A percentile compares a stretch with the other conserved stretches of the same genome.
Conservation (phyloP, 37 sponge, comb jelly and placozoan species). For the Beroe ovata region DNA sequence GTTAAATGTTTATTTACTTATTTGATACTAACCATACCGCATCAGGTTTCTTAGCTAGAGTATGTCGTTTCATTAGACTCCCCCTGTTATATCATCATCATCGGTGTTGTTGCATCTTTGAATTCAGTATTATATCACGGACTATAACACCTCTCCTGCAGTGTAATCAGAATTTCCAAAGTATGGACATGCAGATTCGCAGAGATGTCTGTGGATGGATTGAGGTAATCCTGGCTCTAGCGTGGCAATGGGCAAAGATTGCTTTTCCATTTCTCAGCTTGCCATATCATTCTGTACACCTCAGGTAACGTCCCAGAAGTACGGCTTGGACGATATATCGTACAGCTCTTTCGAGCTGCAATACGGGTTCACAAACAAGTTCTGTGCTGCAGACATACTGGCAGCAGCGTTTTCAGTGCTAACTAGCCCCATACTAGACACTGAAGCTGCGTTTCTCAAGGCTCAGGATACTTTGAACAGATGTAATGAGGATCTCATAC, state of each 20-base stretch:
- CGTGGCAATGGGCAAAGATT: no score
- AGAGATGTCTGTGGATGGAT: constrained; percentile 79
- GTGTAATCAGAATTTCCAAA: constrained; percentile 87
- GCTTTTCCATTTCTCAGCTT: no score
- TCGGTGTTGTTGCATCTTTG: no score
- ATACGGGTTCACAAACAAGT: constrained; percentile 87
- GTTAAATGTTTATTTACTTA: no score
- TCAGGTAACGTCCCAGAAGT: neutral
- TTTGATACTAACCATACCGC: no score
- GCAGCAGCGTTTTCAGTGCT: neutral
- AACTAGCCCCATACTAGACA: neutral
- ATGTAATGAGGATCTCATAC: constrained; percentile 1
- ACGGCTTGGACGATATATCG: constrained; percentile 78
- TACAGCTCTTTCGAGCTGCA: constrained; percentile 85
- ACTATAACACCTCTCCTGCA: no score
- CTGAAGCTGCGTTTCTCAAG: constrained; percentile 22
- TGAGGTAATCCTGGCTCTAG: constrained; percentile 33
- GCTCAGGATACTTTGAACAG: constrained; percentile 41
- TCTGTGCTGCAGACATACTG: constrained; percentile 24
- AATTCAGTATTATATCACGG: no score
- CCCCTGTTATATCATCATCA: neutral
- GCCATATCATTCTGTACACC: no score
- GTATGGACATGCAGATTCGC: constrained; percentile 84
- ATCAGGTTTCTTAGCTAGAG: no score
- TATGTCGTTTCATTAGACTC: neutral